Conservation (phyloP, 2,888 invertebrate species). For the Cheilosia pagana region DNA sequence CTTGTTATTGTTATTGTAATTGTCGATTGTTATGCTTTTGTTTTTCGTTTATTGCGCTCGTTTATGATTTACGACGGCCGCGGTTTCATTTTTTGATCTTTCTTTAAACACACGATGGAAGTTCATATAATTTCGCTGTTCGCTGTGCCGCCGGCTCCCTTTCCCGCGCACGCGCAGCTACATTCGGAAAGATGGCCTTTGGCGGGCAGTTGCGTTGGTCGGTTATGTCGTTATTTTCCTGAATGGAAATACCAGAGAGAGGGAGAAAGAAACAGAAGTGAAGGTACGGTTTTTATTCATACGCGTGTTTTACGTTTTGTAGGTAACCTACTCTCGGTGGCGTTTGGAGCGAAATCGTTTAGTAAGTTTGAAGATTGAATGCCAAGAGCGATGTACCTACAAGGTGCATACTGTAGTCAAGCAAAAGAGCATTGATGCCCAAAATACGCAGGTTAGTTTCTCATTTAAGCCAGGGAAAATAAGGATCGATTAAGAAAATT, state of each 20-base stretch:
- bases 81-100: constrained; percentile 52
- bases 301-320: not conserved
- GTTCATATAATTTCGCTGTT: constrained; percentile 32
- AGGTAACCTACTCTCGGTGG: no score
- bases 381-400: no score
- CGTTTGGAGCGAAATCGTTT: no score
- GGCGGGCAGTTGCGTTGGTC: not conserved
- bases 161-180: no score
- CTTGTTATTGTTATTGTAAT: constrained; percentile 19
- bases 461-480: no score
- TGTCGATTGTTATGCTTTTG: constrained; percentile 15
- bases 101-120: constrained; percentile 32
- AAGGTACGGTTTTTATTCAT: no score
- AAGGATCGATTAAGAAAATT: no score
- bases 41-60: constrained; percentile 28
- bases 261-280: not conserved
- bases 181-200: not conserved
- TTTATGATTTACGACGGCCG: constrained; percentile 27
- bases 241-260: not conserved
- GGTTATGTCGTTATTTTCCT: not conserved
- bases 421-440: no score
- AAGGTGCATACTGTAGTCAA: no score
- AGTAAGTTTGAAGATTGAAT: no score
- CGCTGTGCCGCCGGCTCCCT: not conserved
- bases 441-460: no score